Evolutionary conservation across 2,113 vertebrate genomes (phyloP).

Genomic region (Genyomyrus donnyi): DNA sequence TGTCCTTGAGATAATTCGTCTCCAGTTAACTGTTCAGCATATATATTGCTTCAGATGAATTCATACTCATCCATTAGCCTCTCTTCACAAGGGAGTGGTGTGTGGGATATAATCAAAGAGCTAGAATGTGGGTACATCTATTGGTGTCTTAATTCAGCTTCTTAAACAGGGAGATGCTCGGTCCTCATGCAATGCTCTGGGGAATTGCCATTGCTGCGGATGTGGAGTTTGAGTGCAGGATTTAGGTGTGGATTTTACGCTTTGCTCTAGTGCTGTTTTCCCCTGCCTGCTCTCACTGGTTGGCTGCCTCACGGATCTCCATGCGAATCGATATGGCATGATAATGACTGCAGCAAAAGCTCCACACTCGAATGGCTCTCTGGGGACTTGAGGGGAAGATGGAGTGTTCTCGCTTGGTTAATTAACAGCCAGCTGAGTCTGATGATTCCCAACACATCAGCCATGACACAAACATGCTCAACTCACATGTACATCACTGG

Average conservation of each 20-base stretch:
- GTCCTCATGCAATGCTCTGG: background rate
- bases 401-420: conserved; percentile 46
- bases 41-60: conserved; percentile 57
- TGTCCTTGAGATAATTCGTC: conserved; percentile 29
- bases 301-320: conserved; percentile 42
- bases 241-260: conserved; percentile 9
- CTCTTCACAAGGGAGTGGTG: conserved; percentile 38
- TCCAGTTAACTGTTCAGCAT: conserved; percentile 51
- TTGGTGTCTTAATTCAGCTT: conserved; percentile 56
- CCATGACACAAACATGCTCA: background rate
- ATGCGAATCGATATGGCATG: conserved; percentile 45
- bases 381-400: conserved; percentile 49
- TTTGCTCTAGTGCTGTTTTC: conserved; percentile 1
- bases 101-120: conserved; percentile 49
- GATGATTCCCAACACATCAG: conserved; percentile 40
- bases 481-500: background rate
- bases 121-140: conserved; percentile 45
- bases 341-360: conserved; percentile 54
- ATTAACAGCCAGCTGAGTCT: conserved; percentile 57
- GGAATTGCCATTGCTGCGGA: background rate
- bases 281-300: conserved; percentile 29
- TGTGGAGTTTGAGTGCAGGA: background rate
- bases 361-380: conserved; percentile 48
- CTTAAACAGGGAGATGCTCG: conserved; percentile 15
- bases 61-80: conserved; percentile 55